Evolutionary conservation across 35 echinoderm and acorn worm genomes (phyloP).

Genomic region (Anneissia japonica): DNA sequence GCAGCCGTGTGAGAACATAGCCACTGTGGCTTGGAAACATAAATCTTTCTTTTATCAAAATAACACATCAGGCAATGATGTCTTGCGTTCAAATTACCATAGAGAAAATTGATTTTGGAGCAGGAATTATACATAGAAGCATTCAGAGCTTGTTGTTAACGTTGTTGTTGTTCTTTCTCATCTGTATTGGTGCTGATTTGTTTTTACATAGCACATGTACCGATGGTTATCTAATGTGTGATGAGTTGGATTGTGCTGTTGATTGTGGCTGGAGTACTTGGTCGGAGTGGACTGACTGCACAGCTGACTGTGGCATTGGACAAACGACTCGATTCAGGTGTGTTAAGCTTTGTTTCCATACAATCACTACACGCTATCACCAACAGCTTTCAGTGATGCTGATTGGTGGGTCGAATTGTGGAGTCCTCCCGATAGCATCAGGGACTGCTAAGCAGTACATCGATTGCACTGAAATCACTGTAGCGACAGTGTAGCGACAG

Average conservation of each 20-base stretch:
- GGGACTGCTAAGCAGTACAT: too few relatives aligned
- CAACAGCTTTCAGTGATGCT: background rate
- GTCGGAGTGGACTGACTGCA: constrained; percentile 62
- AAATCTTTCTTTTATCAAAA: background rate
- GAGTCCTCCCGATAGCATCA: too few relatives aligned
- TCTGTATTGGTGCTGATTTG: background rate
- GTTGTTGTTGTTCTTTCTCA: background rate
- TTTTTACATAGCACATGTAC: constrained; percentile 33
- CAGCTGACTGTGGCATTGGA: constrained; percentile 48
- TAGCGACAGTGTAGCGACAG: too few relatives aligned
- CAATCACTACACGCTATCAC: background rate
- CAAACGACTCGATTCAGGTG: constrained; percentile 57
- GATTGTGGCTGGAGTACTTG: constrained; percentile 65
- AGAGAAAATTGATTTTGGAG: background rate
- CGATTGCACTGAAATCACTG: too few relatives aligned
- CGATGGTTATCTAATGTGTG: constrained; percentile 50
- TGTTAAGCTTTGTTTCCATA: background rate
- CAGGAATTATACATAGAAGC: background rate
- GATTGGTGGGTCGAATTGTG: background rate
- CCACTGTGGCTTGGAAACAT: background rate
- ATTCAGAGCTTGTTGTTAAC: background rate
- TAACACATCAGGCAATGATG: constrained; percentile 1
- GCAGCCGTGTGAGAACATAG: too few relatives aligned
- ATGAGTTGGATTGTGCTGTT: constrained; percentile 32
- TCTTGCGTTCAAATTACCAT: background rate